phyloP scores from a whole-genome alignment of 2,888 invertebrate species.

The Melipona bicolor region DNA sequence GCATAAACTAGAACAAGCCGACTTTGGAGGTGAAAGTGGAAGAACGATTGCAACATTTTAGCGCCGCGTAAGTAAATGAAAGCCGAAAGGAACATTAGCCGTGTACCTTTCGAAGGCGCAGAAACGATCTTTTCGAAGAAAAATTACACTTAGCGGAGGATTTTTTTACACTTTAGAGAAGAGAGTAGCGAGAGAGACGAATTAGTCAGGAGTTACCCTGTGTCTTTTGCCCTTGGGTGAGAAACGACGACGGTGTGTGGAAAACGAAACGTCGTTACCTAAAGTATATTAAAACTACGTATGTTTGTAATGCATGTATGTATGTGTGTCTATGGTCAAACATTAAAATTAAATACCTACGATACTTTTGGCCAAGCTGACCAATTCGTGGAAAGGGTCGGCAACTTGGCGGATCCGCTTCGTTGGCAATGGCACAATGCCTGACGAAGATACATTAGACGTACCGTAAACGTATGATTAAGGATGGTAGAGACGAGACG shows the following conservation, averaged over 20 bases:
- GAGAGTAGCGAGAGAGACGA: background rate
- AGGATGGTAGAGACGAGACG: slow-evolving; percentile 26
- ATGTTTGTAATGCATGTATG: slow-evolving; percentile 63
- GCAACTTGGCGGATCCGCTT: slow-evolving; percentile 5
- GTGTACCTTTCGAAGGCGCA: background rate
- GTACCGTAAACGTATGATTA: slow-evolving; percentile 34
- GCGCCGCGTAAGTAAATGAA: slow-evolving; percentile 1
- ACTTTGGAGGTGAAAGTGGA: slow-evolving; percentile 24
- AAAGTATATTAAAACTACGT: slow-evolving; percentile 49
- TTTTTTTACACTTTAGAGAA: background rate
- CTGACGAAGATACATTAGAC: slow-evolving; percentile 22
- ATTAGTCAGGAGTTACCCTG: slow-evolving; percentile 7
- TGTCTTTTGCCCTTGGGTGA: slow-evolving; percentile 23
- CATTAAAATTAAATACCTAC: slow-evolving; percentile 24
- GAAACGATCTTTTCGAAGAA: background rate
- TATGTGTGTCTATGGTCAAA: slow-evolving; percentile 50
- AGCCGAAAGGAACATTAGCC: background rate
- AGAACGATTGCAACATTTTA: slow-evolving; percentile 21
- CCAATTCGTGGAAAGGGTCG: slow-evolving; percentile 18
- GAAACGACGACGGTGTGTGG: background rate
- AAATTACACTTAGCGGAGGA: too few relatives aligned
- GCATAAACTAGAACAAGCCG: slow-evolving; percentile 33
- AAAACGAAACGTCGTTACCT: slow-evolving; percentile 49
- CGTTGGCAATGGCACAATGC: slow-evolving; percentile 9
- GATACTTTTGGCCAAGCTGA: slow-evolving; percentile 15